Evolutionary conservation across 2,113 vertebrate genomes (phyloP).

Genomic region (Oryzias celebensis): DNA sequence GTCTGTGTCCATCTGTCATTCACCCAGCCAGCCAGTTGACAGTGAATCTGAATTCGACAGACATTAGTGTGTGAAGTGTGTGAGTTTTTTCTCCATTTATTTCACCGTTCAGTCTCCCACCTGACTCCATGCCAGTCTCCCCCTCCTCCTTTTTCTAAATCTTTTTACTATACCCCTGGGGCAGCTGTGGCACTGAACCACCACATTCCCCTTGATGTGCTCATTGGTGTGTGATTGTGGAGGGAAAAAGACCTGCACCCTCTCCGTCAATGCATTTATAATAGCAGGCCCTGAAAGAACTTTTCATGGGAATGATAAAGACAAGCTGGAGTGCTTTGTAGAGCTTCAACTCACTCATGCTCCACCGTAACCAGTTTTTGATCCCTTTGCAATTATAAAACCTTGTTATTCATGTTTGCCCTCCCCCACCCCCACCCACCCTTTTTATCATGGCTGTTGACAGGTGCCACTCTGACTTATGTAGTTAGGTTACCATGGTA

Average conservation of each 20-base stretch:
- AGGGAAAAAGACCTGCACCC: too few relatives aligned
- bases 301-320: too few relatives aligned
- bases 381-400: not conserved
- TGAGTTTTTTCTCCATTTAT: conserved; percentile 29
- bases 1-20: conserved; percentile 36
- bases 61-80: conserved; percentile 2
- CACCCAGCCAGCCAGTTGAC: not conserved
- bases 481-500: conserved; percentile 35
- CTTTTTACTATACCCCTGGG: not conserved
- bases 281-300: too few relatives aligned
- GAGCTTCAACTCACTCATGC: too few relatives aligned
- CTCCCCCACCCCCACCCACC: not conserved
- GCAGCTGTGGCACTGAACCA: too few relatives aligned
- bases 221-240: too few relatives aligned
- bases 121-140: not conserved
- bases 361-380: too few relatives aligned
- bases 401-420: not conserved
- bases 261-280: too few relatives aligned
- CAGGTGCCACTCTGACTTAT: conserved; percentile 28
- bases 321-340: too few relatives aligned
- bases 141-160: not conserved
- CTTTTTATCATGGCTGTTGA: not conserved
- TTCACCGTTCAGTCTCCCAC: conserved; percentile 24
- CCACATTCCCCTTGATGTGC: too few relatives aligned
- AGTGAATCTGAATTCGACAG: not conserved